A percentile compares a stretch with the other conserved stretches of the same genome.
phyloP scores from a whole-genome alignment of 2,797 vertebrate species.

The Champsocephalus gunnari region DNA sequence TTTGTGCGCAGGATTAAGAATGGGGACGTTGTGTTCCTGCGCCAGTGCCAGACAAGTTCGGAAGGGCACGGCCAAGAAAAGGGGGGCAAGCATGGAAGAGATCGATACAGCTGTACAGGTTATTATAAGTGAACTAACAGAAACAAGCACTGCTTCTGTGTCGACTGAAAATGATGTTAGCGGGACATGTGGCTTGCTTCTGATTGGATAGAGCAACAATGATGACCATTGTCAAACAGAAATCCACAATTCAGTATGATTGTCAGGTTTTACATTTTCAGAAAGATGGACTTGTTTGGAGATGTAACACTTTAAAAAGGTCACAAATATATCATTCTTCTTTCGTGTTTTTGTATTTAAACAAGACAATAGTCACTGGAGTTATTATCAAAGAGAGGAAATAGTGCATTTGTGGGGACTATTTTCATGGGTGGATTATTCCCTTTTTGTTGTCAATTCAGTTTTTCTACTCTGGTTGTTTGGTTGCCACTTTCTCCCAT shows the following conservation, averaged over 20 bases:
- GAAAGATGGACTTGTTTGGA: too few species aligned
- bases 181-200: neutral
- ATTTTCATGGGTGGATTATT: constrained; percentile 1
- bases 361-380: too few species aligned
- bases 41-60: constrained; percentile 12
- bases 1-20: constrained; percentile 22
- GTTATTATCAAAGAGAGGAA: neutral
- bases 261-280: neutral
- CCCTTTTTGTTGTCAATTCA: neutral
- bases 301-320: neutral
- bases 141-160: neutral
- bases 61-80: neutral
- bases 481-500: neutral
- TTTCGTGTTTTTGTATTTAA: too few species aligned
- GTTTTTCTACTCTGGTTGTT: neutral
- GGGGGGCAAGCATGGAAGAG: neutral
- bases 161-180: neutral
- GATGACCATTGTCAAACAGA: neutral
- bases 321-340: neutral
- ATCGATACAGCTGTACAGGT: neutral
- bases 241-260: neutral
- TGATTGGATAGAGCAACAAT: neutral
- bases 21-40: constrained; percentile 55
- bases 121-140: constrained; percentile 17
- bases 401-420: neutral